Evolutionary conservation across 2,888 invertebrate genomes (phyloP).

Genomic region (Mongoloraphidia duomilia): DNA sequence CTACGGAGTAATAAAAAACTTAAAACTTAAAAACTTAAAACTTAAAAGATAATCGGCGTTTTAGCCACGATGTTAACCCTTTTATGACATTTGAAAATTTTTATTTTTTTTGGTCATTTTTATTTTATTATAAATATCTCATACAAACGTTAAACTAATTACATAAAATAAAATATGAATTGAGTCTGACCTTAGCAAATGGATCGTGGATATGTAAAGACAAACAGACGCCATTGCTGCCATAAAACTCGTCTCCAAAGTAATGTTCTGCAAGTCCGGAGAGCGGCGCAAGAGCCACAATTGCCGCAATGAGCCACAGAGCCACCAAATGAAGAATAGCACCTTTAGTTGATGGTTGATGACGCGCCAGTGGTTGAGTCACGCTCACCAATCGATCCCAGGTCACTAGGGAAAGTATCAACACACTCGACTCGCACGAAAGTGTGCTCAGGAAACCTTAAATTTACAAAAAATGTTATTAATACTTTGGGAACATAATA

Average conservation of each 20-base stretch:
- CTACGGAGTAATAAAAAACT: no score
- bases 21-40: no score
- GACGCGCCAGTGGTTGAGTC: slow-evolving; percentile 36
- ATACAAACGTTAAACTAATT: neutral
- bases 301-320: slow-evolving; percentile 36
- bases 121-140: no score
- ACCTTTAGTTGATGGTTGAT: slow-evolving; percentile 28
- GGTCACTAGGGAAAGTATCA: slow-evolving; percentile 42
- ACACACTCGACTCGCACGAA: slow-evolving; percentile 44
- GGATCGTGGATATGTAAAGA: slow-evolving; percentile 45
- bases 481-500: no score
- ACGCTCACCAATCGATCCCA: slow-evolving; percentile 46
- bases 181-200: slow-evolving; percentile 33
- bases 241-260: slow-evolving; percentile 41
- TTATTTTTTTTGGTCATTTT: no score
- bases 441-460: slow-evolving; percentile 42
- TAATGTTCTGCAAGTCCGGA: slow-evolving; percentile 28
- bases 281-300: slow-evolving; percentile 35
- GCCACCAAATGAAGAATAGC: slow-evolving; percentile 32
- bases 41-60: no score
- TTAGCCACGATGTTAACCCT: no score
- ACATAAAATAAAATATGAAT: slow-evolving; percentile 2
- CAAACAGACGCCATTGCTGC: slow-evolving; percentile 43
- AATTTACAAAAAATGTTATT: slow-evolving; percentile 10
- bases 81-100: no score